phyloP scores from a whole-genome alignment of 1,140 invertebrate species.

The Papilio xuthus region DNA sequence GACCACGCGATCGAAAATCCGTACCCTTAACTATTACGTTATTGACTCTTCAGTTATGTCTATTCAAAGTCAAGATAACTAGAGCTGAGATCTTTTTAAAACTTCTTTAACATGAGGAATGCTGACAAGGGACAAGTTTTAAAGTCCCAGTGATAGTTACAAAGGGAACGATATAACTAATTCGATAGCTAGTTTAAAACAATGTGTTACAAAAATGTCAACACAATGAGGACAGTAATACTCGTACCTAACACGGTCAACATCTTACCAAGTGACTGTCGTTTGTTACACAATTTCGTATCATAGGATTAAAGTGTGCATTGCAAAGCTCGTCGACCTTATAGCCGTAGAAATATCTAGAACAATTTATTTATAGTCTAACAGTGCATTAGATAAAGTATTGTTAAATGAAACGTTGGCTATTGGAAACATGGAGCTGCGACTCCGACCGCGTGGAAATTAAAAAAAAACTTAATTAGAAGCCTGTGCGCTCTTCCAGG shows the following conservation, averaged over 20 bases:
- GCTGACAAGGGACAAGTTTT: too few relatives aligned
- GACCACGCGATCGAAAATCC: too few relatives aligned
- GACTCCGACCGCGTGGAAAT: too few relatives aligned
- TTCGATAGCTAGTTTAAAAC: background rate
- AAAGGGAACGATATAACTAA: background rate
- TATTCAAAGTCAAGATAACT: too few relatives aligned
- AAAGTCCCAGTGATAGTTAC: background rate
- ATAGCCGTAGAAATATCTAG: background rate
- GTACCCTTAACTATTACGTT: too few relatives aligned
- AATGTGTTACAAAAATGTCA: conserved; percentile 17
- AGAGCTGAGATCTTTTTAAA: too few relatives aligned
- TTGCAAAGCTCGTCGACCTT: conserved; percentile 23
- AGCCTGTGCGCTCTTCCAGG: too few relatives aligned
- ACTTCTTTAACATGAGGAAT: too few relatives aligned
- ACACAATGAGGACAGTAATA: conserved; percentile 24
- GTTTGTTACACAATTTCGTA: conserved; percentile 20
- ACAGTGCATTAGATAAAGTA: background rate
- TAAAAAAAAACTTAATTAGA: too few relatives aligned
- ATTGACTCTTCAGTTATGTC: too few relatives aligned
- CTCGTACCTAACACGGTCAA: conserved; percentile 17
- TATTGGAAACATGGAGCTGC: background rate
- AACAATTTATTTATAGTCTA: conserved; percentile 7
- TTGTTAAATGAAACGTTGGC: background rate
- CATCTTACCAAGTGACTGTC: conserved; percentile 6
- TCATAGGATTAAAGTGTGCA: conserved; percentile 12